Evolutionary conservation across 2,888 invertebrate species (phyloP), one percentile per base, ranked within the genome.

Genomic region (Camptogramma bilineatum): DNA sequence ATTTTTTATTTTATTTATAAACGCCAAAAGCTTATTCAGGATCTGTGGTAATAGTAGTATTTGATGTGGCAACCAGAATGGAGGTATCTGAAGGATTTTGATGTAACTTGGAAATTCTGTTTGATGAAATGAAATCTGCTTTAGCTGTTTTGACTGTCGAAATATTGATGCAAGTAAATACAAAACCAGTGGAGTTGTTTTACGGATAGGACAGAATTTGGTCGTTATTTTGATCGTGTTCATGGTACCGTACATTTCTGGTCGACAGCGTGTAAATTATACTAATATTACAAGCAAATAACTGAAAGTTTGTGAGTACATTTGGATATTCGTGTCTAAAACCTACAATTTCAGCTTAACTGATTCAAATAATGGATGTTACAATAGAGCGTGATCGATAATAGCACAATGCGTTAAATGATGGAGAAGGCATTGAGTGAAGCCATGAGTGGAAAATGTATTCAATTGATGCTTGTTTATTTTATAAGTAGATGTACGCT

Each of bases 11-110:
- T 28, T 28, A 7, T 8, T 7, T 8, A 28, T 28, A 28, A 28
- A 28, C 50, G 13, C 42, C 39, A 39, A 47, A 56, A 59, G 47
- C 61, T 56, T 66, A 28, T 57, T 60, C 34, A 19, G 60, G 28
- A 28, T 4, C 28, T 28, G 4, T 9, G 52, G 13, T 46, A 31
- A 52, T 34, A 52, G n/a, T 52, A 13, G 46, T 31, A 39, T 60
- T 53, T 39, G 21, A 48, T 59, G 55, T 16, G 21, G 50, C 19
- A 47, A 13, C 17, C 48, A 50, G 52, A 44, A 50, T 56, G 28
- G 13, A 8, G 28, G 4, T 28, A 28, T 28, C 28, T 28, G 5
- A 28, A 28, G 28, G 28, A 28, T 28, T 28, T 16, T 10, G 21
- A 46, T 34, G 24, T 53, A 46, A 51, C 46, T 34, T 34, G 8